These are phyloP conservation scores for Anomalospiza imberbis DNA, from an alignment of 2,797 vertebrate species.

Conservation along the genomic window DNA sequence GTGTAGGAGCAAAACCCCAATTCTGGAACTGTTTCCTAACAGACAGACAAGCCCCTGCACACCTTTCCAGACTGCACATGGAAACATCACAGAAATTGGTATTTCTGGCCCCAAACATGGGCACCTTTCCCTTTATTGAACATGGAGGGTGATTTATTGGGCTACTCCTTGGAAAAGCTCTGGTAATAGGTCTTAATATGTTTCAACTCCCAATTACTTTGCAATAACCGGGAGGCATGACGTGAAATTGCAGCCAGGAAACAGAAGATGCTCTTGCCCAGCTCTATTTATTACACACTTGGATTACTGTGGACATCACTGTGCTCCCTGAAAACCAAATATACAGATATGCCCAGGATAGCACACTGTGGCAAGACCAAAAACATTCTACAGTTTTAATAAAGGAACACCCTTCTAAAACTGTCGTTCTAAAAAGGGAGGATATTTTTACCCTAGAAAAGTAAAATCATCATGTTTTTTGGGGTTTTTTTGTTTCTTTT, in stretches of 20 bases:
- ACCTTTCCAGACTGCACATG: not conserved
- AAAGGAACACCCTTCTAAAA: not conserved
- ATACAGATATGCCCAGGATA: not conserved
- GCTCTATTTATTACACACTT: not conserved
- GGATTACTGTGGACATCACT: not conserved
- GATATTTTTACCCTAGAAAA: not conserved
- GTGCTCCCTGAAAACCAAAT: not conserved
- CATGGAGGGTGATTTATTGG: not conserved
- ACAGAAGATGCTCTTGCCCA: not conserved
- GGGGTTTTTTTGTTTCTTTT: not conserved
- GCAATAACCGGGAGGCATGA: not conserved
- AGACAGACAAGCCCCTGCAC: not conserved
- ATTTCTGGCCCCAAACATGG: not conserved
- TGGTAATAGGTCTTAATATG: not conserved
- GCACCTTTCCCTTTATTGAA: not conserved
- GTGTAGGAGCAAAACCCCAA: not conserved
- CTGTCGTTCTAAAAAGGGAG: not conserved
- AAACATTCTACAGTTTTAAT: not conserved
- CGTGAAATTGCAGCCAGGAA: constrained; percentile 15
- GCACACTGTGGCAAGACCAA: not conserved
- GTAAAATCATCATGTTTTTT: not conserved
- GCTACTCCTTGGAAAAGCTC: not conserved
- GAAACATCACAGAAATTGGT: not conserved
- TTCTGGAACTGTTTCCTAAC: not conserved
- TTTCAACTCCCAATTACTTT: constrained; percentile 30